phyloP scores from a whole-genome alignment of 1,140 invertebrate genomes.

The Drosophila mojavensis region DNA sequence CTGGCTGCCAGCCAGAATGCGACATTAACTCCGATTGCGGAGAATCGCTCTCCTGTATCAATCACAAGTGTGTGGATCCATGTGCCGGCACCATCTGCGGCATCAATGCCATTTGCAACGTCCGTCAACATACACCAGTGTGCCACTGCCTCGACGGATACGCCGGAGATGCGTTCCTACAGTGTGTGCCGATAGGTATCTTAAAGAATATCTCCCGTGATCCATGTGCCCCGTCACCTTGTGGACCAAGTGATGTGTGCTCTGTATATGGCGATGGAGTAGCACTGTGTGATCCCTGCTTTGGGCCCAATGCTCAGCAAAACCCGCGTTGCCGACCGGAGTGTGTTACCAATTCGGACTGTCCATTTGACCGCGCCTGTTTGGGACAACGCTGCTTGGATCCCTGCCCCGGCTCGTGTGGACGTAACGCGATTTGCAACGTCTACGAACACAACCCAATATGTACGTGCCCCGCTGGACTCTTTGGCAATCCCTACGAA shows the following conservation, averaged over 20 bases:
- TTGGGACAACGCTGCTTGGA: conserved; percentile 90
- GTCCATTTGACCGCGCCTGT: conserved; percentile 91
- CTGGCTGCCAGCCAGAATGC: conserved; percentile 91
- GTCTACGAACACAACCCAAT: conserved; percentile 91
- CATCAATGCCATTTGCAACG: conserved; percentile 89
- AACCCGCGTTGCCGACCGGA: conserved; percentile 90
- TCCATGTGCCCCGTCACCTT: conserved; percentile 91
- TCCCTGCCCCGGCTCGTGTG: conserved; percentile 93
- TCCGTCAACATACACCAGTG: conserved; percentile 90
- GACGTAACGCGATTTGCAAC: conserved; percentile 89
- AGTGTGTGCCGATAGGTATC: conserved; percentile 87
- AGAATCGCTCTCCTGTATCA: conserved; percentile 90
- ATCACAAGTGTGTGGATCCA: conserved; percentile 91
- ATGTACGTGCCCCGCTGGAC: conserved; percentile 89
- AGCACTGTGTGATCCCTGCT: conserved; percentile 92
- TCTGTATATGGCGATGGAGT: conserved; percentile 88
- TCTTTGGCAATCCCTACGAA: conserved; percentile 92
- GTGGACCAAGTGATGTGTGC: conserved; percentile 89
- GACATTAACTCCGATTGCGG: conserved; percentile 91
- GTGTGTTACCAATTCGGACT: conserved; percentile 91
- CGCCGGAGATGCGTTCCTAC: conserved; percentile 91
- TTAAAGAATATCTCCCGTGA: conserved; percentile 86
- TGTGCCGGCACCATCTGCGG: conserved; percentile 90
- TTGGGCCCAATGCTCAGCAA: conserved; percentile 87
- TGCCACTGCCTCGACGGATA: conserved; percentile 90